Conservation (phyloP, 35 echinoderm and acorn worm genomes). For the Ophiothrix spiculata region DNA sequence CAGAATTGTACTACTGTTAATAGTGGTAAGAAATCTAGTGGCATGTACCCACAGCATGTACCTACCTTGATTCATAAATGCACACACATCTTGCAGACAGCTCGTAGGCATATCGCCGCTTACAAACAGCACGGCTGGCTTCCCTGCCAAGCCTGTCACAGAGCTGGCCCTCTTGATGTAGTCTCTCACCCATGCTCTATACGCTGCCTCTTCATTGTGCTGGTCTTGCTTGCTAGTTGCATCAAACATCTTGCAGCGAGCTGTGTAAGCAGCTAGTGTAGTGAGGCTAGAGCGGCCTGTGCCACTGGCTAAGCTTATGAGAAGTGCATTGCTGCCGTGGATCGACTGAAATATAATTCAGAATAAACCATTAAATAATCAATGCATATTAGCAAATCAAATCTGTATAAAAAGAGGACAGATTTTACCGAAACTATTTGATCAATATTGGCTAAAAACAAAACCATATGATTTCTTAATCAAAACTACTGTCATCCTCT, state of each 20-base stretch:
- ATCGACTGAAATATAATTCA: slow-evolving; percentile 62
- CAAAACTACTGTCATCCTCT: too few relatives aligned
- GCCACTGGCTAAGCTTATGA: slow-evolving; percentile 64
- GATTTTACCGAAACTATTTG: too few relatives aligned
- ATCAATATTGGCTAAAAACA: too few relatives aligned
- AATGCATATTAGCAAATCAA: too few relatives aligned
- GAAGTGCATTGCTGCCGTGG: slow-evolving; percentile 75
- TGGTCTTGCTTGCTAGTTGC: background rate
- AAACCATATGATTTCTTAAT: too few relatives aligned
- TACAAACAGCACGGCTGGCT: slow-evolving; percentile 68
- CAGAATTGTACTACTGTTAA: too few relatives aligned
- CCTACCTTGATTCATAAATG: slow-evolving; percentile 86
- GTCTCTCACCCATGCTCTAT: slow-evolving; percentile 51
- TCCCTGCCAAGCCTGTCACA: slow-evolving; percentile 74
- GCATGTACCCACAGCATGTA: too few relatives aligned
- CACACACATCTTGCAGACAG: slow-evolving; percentile 60
- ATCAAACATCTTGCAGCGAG: slow-evolving; percentile 70
- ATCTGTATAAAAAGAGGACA: too few relatives aligned
- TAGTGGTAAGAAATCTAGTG: too few relatives aligned
- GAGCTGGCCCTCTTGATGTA: slow-evolving; percentile 81
- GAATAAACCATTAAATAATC: too few relatives aligned
- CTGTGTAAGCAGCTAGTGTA: slow-evolving; percentile 72
- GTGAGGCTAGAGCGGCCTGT: slow-evolving; percentile 69
- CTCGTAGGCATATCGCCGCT: slow-evolving; percentile 38
- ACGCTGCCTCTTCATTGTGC: background rate